These are phyloP conservation scores for Equus quagga DNA, from an alignment of 2,113 vertebrate species.

Conservation along the genomic window DNA sequence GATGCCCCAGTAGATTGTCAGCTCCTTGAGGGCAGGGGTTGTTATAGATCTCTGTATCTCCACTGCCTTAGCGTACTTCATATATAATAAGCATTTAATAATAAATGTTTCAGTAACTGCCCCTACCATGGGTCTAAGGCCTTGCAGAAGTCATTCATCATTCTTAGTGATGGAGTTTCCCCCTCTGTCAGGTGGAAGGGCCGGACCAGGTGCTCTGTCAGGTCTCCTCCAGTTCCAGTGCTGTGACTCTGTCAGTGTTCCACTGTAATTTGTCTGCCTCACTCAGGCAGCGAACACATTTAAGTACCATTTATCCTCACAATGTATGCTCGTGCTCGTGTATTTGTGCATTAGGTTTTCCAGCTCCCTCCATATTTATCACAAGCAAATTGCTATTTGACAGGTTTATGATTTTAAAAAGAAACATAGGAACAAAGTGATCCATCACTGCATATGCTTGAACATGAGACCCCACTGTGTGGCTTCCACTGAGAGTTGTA, in stretches of 20 bases:
- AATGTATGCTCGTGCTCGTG: accelerated
- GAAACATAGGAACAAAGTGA: neutral
- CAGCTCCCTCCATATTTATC: neutral
- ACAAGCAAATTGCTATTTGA: neutral
- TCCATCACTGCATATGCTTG: neutral
- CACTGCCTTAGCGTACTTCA: neutral
- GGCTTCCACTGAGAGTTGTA: neutral
- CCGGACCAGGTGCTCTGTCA: neutral
- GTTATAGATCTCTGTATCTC: neutral
- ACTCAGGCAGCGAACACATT: neutral
- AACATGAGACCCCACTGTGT: neutral
- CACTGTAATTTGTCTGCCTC: neutral
- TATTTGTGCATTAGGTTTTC: neutral
- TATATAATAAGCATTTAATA: neutral
- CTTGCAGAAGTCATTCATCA: neutral
- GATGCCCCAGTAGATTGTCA: neutral
- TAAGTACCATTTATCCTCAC: neutral
- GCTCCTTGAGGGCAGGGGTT: neutral
- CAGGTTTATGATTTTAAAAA: constrained; percentile 16
- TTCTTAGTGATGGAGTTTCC: neutral
- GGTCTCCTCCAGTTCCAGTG: neutral
- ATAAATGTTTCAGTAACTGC: neutral
- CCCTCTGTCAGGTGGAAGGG: neutral
- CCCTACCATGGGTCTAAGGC: neutral
- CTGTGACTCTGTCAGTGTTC: neutral